A percentile compares a stretch with the other conserved stretches of the same genome.
Evolutionary conservation across 2,888 invertebrate species (phyloP).

Genomic region (Noctua fimbriata): DNA sequence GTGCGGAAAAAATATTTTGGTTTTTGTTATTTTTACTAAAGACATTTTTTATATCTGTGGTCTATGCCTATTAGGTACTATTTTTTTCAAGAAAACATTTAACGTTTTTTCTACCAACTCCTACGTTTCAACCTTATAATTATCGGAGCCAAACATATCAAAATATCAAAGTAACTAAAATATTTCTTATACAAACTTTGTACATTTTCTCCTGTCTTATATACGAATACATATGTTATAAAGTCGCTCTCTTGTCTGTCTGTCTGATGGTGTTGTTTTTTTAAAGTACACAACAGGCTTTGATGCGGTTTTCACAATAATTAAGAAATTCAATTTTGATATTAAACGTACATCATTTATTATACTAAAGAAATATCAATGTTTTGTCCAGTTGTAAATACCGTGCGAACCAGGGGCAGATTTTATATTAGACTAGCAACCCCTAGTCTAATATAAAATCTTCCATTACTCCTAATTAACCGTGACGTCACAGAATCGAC

Average conservation of each 20-base stretch:
- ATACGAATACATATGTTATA: neutral
- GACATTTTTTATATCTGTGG: neutral
- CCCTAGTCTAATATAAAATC: neutral
- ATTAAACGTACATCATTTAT: neutral
- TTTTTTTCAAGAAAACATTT: neutral
- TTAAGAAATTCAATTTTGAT: neutral
- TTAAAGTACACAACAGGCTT: neutral
- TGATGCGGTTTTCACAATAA: neutral
- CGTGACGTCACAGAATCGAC: neutral
- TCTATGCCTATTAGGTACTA: neutral
- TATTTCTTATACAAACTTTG: neutral
- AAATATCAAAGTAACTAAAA: slow-evolving; percentile 1
- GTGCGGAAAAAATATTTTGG: neutral
- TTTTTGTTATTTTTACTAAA: neutral
- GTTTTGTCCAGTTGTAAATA: neutral
- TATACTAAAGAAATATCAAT: neutral
- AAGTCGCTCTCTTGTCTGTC: neutral
- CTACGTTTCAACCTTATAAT: neutral
- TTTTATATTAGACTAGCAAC: too few relatives aligned
- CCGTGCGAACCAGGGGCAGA: neutral
- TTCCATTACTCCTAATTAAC: slow-evolving; percentile 2
- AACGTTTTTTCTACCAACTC: neutral
- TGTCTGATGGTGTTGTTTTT: neutral
- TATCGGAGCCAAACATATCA: neutral
- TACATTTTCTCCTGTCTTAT: neutral